Percentiles rank a stretch among this genome's conserved stretches.
phyloP scores from a whole-genome alignment of 2,888 invertebrate species.

The Tetheella fluctuosa region DNA sequence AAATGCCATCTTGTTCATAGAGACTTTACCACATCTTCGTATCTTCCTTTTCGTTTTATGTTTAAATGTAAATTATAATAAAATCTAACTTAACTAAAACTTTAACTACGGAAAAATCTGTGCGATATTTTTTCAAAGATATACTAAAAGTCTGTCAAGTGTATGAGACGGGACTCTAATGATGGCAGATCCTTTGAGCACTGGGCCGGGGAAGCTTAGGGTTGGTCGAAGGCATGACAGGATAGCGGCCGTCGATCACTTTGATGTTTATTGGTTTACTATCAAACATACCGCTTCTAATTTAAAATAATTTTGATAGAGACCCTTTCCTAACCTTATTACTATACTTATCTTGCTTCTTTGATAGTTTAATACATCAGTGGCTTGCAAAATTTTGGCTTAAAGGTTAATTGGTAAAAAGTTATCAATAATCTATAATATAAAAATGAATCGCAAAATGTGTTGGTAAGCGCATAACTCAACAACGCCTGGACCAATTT shows the following conservation, averaged over 20 bases:
- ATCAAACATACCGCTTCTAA: neutral
- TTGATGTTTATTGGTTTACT: neutral
- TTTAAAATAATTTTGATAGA: neutral
- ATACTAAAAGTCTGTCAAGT: slow-evolving; percentile 12
- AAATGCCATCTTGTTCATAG: too few species aligned
- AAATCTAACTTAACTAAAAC: too few species aligned
- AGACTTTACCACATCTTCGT: too few species aligned
- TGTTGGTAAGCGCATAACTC: too few species aligned
- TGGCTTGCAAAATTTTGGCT: neutral
- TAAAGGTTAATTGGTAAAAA: too few species aligned
- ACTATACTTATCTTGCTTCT: neutral
- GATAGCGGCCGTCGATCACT: neutral
- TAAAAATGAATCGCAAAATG: too few species aligned
- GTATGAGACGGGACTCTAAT: slow-evolving; percentile 48
- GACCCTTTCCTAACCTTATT: neutral
- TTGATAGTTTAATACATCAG: neutral
- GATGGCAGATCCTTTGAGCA: slow-evolving; percentile 67
- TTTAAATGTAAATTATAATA: neutral
- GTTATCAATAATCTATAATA: too few species aligned
- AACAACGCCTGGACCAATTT: too few species aligned
- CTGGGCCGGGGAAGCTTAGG: slow-evolving; percentile 53
- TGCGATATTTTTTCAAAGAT: neutral
- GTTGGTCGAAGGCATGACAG: neutral
- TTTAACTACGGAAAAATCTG: neutral
- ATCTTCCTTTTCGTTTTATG: too few species aligned